These are phyloP conservation scores for Tolypeutes matacus DNA, from an alignment of 2,797 vertebrate genomes.

Conservation along the genomic window DNA sequence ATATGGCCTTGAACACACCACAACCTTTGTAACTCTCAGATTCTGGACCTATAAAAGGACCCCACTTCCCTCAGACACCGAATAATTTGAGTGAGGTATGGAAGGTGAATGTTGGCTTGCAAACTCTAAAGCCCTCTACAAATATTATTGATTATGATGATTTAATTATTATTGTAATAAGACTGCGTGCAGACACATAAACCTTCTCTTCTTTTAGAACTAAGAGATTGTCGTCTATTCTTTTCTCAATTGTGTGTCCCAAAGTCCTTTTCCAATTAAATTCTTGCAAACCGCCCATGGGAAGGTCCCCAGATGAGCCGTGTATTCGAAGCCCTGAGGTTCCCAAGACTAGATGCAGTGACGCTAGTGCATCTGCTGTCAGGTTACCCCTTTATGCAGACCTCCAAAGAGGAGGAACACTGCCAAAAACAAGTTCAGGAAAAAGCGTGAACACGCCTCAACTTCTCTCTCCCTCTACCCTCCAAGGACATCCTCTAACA, in stretches of 20 bases:
- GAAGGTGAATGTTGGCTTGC: not conserved
- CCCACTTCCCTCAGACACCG: not conserved
- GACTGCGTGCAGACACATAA: not conserved
- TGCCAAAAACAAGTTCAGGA: constrained; percentile 16
- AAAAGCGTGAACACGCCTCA: not conserved
- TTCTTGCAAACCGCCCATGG: not conserved
- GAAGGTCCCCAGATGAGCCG: not conserved
- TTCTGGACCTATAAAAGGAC: not conserved
- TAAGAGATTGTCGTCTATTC: not conserved
- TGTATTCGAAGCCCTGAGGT: not conserved
- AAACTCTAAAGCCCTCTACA: not conserved
- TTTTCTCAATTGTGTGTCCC: not conserved
- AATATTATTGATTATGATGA: not conserved
- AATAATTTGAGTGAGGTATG: not conserved
- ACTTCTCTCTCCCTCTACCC: not conserved
- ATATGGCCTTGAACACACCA: not conserved
- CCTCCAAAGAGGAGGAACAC: not conserved
- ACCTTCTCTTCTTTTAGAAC: not conserved
- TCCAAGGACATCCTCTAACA: constrained; percentile 21
- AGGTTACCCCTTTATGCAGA: not conserved
- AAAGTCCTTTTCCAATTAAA: constrained; percentile 37
- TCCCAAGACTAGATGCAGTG: not conserved
- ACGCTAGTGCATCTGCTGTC: not conserved
- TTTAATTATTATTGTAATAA: not conserved
- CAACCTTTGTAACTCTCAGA: not conserved